Evolutionary conservation across 2,888 invertebrate species (phyloP).

Genomic region (Griposia aprilina): DNA sequence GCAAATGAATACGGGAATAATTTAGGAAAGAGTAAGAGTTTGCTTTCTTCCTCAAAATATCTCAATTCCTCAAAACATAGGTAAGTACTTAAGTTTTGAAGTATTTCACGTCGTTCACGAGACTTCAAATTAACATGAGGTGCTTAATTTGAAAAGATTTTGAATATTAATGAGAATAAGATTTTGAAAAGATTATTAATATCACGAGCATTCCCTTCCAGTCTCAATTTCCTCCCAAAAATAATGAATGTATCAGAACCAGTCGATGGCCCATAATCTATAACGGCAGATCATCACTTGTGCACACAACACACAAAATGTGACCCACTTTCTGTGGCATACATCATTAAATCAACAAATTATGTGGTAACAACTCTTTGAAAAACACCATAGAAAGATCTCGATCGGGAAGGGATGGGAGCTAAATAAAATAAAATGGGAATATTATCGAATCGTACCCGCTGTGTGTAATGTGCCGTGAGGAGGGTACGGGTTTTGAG

Average conservation of each 20-base stretch:
- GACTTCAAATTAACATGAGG: not conserved
- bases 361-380: constrained; percentile 83
- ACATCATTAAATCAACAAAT: constrained; percentile 86
- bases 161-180: too few relatives aligned
- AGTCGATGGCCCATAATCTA: constrained; percentile 23
- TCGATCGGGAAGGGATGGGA: constrained; percentile 76
- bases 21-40: not conserved
- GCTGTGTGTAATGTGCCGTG: constrained; percentile 82
- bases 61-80: not conserved
- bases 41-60: not conserved
- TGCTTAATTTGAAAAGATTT: not conserved
- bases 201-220: not conserved
- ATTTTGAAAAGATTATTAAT: too few relatives aligned
- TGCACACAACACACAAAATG: constrained; percentile 34
- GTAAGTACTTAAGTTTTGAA: not conserved
- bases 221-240: not conserved
- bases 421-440: constrained; percentile 87
- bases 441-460: constrained; percentile 86
- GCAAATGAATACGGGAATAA: not conserved
- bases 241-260: not conserved
- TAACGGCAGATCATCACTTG: constrained; percentile 12
- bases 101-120: not conserved
- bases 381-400: constrained; percentile 75
- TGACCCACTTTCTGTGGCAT: constrained; percentile 69
- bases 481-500: constrained; percentile 66